Evolutionary conservation across 2,113 vertebrate species (phyloP), one percentile per base, ranked within the genome.

Genomic region (Aptenodytes forsteri): DNA sequence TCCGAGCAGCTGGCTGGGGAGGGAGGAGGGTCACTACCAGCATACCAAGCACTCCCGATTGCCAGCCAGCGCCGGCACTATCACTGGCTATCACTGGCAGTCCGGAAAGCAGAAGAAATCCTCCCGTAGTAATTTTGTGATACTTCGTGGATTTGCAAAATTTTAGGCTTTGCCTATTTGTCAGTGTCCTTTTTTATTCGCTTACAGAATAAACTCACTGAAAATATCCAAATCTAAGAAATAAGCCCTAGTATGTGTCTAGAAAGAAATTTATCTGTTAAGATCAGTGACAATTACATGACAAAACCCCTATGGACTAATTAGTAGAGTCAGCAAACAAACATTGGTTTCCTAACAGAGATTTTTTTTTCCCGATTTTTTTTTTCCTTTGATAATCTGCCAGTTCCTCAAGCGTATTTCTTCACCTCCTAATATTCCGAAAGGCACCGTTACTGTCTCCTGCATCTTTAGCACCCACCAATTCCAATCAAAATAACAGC

Each of bases 401-500:
- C 54, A 76, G 13, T 44, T 85, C 27, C 56, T 91, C 34, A 66
- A 89, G 30, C 6, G 1, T 42, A 69, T 85, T 95, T 95, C 70
- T 83, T 95, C 84, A 83, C 62, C 42, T 94, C 42, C n/a, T 77
- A 82, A 94, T 94, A 79, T 85, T 90, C 70, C 1, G 0, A 87
- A 91, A 72, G 32, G 38, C 70, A 90, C 7, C 0, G 0, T 76
- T 69, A 62, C 56, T 49, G 56, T 67, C 70, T 96, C 21, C 47
- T 95, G 67, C 50, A 55, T 82, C 69, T 92, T 94, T 79, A 76
- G 73, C 26, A 46, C 71, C 30, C 54, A 89, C 54, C 54, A 64
- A 29, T 87, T 93, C 83, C 70, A 93, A 73, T 58, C 70, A 83
- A 93, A 95, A 85, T 47, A 94, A 47, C 62, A 94, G 73, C 54